Percentiles rank a stretch among this genome's conserved stretches.
Conservation (phyloP, 1,140 invertebrate species). For the Nephila pilipes region DNA sequence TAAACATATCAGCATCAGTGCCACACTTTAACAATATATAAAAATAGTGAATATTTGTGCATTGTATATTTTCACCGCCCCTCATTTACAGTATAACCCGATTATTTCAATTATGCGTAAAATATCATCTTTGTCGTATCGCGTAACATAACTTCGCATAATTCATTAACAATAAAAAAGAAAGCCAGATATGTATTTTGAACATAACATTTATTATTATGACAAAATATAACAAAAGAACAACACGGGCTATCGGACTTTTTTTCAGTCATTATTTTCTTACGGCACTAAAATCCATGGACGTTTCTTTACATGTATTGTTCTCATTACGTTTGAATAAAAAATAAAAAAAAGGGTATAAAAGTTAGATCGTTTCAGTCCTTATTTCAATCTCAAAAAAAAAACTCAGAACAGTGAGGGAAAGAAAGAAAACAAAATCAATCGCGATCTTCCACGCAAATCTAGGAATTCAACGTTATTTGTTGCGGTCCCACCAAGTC, state of each 20-base stretch:
- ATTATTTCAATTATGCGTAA: too few relatives aligned
- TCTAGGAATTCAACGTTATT: conserved; percentile 72
- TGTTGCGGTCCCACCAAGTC: conserved; percentile 64
- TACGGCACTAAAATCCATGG: not conserved
- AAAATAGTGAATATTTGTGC: too few relatives aligned
- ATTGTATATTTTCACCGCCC: too few relatives aligned
- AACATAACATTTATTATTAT: too few relatives aligned
- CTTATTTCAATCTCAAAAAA: not conserved
- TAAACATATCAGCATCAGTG: too few relatives aligned
- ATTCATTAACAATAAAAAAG: too few relatives aligned
- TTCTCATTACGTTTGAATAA: not conserved
- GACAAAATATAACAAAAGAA: not conserved
- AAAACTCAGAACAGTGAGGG: not conserved
- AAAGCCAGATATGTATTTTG: too few relatives aligned
- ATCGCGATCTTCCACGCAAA: conserved; percentile 55
- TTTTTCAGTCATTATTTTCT: not conserved
- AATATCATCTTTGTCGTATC: too few relatives aligned
- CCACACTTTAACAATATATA: too few relatives aligned
- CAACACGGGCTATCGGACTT: not conserved
- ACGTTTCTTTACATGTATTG: not conserved
- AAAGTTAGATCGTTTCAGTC: not conserved
- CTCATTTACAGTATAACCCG: too few relatives aligned
- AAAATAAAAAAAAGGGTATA: not conserved
- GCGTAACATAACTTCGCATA: too few relatives aligned
- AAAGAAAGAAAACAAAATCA: not conserved